Conservation (phyloP, 2,797 vertebrate genomes). For the Hippocampus kuda region DNA sequence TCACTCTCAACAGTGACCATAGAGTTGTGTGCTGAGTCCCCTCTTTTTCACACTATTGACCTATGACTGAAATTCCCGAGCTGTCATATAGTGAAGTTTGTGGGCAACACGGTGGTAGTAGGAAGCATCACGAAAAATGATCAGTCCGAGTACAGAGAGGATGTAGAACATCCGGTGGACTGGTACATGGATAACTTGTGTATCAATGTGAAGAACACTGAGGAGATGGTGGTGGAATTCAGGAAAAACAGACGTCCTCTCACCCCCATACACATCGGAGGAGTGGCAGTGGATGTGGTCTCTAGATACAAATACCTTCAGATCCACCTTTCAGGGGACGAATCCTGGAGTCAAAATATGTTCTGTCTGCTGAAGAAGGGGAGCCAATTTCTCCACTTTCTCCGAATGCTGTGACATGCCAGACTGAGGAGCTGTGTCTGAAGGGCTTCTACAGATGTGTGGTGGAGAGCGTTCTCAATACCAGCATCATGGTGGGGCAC, state of each 20-base stretch:
- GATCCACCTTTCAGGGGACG: not conserved
- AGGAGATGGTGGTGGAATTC: not conserved
- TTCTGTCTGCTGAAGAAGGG: not conserved
- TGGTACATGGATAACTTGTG: not conserved
- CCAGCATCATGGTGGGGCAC: not conserved
- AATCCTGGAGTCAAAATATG: not conserved
- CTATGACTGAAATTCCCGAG: not conserved
- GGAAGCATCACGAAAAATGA: not conserved
- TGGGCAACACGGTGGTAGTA: not conserved
- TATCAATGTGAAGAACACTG: slow-evolving; percentile 1
- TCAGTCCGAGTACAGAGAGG: not conserved
- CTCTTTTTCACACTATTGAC: not conserved
- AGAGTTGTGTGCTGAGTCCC: not conserved
- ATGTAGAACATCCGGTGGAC: not conserved
- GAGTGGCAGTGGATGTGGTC: not conserved
- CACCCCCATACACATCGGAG: not conserved
- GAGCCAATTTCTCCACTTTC: too few species aligned
- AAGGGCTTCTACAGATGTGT: too few species aligned
- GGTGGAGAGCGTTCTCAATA: not conserved
- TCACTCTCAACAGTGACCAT: not conserved
- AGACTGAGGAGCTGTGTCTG: not conserved
- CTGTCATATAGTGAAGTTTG: not conserved
- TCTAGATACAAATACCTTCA: not conserved
- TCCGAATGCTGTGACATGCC: not conserved
- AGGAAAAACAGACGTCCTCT: not conserved